phyloP scores from a whole-genome alignment of 2,888 invertebrate genomes.

The Acleris sparsana region DNA sequence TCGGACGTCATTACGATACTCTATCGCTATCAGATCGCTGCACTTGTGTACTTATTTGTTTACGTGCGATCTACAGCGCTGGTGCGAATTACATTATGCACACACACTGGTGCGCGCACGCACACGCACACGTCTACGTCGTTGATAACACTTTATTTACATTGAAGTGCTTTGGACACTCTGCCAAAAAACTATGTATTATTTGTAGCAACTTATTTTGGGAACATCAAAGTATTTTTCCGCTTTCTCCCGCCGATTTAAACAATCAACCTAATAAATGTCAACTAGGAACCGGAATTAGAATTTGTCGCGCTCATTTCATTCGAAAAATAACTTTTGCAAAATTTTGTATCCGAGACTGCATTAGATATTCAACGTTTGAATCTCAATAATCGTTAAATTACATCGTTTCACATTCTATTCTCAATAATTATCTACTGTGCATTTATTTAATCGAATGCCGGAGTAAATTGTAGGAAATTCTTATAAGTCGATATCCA shows the following conservation, averaged over 20 bases:
- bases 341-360: no score
- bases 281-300: neutral
- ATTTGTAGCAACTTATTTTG: slow-evolving; percentile 25
- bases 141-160: slow-evolving; percentile 27
- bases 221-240: slow-evolving; percentile 17
- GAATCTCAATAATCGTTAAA: no score
- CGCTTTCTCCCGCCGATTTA: slow-evolving; percentile 10
- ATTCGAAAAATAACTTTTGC: no score
- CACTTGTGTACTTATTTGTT: slow-evolving; percentile 18
- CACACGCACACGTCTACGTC: neutral
- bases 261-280: neutral
- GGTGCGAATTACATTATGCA: neutral
- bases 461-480: no score
- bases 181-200: slow-evolving; percentile 15
- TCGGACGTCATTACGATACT: neutral
- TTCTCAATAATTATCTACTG: no score
- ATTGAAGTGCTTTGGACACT: slow-evolving; percentile 16
- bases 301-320: no score
- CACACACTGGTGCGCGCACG: neutral
- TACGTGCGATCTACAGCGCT: slow-evolving; percentile 1
- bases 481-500: no score
- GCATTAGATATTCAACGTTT: no score
- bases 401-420: no score
- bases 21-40: slow-evolving; percentile 20
- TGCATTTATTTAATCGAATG: no score